phyloP scores from a whole-genome alignment of 2,888 invertebrate genomes.

The Andrena marginata region DNA sequence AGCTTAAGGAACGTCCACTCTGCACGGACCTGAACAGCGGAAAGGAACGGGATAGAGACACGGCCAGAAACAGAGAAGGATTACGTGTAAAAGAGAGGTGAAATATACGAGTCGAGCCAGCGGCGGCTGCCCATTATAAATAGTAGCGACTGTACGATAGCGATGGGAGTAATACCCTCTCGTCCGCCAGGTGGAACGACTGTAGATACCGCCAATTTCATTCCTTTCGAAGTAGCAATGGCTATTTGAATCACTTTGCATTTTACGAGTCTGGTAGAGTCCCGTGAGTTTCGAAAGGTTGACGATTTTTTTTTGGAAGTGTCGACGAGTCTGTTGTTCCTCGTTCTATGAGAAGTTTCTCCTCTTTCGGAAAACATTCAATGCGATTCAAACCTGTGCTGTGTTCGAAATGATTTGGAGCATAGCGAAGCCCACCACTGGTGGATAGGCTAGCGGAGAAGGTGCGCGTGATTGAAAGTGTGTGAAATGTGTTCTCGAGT shows the following conservation, averaged over 20 bases:
- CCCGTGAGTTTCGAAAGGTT: too few relatives aligned
- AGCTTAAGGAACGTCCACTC: slow-evolving; percentile 44
- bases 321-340: too few relatives aligned
- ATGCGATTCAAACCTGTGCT: too few relatives aligned
- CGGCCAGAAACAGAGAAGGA: slow-evolving; percentile 38
- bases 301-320: too few relatives aligned
- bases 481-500: background rate
- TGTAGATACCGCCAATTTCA: background rate
- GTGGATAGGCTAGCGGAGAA: too few relatives aligned
- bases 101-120: slow-evolving; percentile 45
- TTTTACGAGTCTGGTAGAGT: too few relatives aligned
- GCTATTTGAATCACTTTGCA: too few relatives aligned
- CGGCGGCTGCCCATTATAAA: slow-evolving; percentile 68
- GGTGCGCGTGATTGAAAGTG: background rate
- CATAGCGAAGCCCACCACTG: too few relatives aligned
- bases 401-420: background rate
- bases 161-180: slow-evolving; percentile 54
- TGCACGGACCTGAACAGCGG: slow-evolving; percentile 37
- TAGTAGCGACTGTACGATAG: slow-evolving; percentile 61
- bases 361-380: too few relatives aligned
- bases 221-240: background rate
- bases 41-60: slow-evolving; percentile 6
- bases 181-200: slow-evolving; percentile 44
- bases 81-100: slow-evolving; percentile 34
- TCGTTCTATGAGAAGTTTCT: too few relatives aligned